Conservation (phyloP, 2,888 invertebrate genomes). For the Drosophila siamana region DNA sequence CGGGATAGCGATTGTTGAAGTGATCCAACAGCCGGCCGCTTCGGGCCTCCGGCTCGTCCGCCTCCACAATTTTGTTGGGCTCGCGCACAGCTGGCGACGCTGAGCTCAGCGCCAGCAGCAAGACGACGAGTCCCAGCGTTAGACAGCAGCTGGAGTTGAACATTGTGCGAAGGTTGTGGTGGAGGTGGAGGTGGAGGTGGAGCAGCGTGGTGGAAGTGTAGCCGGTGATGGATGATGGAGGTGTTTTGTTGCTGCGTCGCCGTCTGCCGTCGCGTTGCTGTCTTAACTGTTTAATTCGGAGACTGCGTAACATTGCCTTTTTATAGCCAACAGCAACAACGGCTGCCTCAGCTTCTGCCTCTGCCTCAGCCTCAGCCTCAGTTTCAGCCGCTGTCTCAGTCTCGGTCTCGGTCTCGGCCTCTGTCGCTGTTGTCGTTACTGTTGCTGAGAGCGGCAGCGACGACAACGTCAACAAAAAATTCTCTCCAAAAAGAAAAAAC, state of each 20-base stretch:
- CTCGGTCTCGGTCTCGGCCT: too few species aligned
- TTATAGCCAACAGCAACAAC: conserved; percentile 62
- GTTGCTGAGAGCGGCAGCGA: conserved; percentile 17
- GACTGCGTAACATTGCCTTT: conserved; percentile 77
- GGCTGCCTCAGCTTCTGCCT: conserved; percentile 33
- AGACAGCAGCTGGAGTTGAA: conserved; percentile 6
- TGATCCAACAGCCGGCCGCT: conserved; percentile 66
- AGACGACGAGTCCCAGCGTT: conserved; percentile 14
- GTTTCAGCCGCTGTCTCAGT: too few species aligned
- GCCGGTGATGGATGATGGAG: not conserved
- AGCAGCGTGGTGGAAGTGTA: not conserved
- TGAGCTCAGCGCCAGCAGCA: conserved; percentile 21
- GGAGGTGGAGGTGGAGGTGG: not conserved
- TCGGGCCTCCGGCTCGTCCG: conserved; percentile 3
- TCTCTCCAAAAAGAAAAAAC: conserved; percentile 31
- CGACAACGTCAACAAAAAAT: conserved; percentile 58
- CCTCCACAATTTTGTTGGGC: not conserved
- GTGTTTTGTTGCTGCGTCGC: conserved; percentile 27
- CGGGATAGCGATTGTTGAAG: conserved; percentile 81
- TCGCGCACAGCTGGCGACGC: conserved; percentile 42
- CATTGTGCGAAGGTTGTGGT: conserved; percentile 35
- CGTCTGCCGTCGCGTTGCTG: conserved; percentile 65
- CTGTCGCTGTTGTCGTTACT: conserved; percentile 17
- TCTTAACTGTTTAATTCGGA: conserved; percentile 77
- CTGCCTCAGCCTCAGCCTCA: too few species aligned